Evolutionary conservation across 2,113 vertebrate genomes (phyloP).

Genomic region (Sitta europaea): DNA sequence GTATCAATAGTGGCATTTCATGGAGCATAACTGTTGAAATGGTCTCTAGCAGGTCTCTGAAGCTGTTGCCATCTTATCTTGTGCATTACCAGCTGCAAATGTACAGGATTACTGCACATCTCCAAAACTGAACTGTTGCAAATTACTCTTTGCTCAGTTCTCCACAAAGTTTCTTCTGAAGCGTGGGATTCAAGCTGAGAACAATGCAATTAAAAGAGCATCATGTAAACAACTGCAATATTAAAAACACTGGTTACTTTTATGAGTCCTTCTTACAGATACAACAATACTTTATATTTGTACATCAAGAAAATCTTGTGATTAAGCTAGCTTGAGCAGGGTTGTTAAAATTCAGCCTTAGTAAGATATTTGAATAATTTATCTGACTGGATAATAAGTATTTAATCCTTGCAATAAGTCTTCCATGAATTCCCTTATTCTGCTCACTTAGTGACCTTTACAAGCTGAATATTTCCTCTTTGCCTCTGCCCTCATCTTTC

Average conservation of each 20-base stretch:
- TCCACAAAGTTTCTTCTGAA: neutral
- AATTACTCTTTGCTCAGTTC: neutral
- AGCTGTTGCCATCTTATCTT: neutral
- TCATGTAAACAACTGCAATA: neutral
- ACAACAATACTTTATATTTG: neutral
- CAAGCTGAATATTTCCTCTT: neutral
- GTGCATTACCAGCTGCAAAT: neutral
- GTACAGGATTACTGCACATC: neutral
- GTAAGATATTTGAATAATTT: neutral
- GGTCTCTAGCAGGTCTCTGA: neutral
- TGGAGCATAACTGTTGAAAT: neutral
- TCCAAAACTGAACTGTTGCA: neutral
- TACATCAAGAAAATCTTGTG: neutral
- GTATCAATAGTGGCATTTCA: neutral
- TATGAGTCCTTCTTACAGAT: neutral
- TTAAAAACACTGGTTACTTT: neutral
- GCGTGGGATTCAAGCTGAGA: neutral
- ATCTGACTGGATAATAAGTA: constrained; percentile 4
- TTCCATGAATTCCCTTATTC: neutral
- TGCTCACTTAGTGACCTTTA: constrained; percentile 23
- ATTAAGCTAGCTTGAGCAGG: neutral
- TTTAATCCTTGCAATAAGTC: constrained; percentile 6
- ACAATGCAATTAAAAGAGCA: neutral
- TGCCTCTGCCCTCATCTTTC: neutral
- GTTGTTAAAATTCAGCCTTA: neutral